These are phyloP conservation scores for Lasioglossum leucozonium DNA, from an alignment of 2,888 invertebrate genomes.

Conservation along the genomic window DNA sequence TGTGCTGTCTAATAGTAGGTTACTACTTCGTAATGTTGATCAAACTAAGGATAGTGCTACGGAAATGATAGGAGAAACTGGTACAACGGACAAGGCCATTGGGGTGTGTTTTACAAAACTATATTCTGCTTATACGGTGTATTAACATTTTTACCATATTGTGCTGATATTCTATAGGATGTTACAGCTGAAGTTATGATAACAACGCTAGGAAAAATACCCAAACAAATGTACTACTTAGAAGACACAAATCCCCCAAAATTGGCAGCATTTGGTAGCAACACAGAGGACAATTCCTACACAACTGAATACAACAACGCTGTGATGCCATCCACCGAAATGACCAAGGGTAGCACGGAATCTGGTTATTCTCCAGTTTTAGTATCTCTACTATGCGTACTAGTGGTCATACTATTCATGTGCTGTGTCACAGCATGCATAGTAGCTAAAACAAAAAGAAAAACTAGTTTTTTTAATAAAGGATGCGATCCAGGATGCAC, in stretches of 20 bases:
- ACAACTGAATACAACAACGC: background rate
- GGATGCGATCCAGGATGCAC: constrained; percentile 75
- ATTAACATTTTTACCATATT: background rate
- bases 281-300: background rate
- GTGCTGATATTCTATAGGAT: constrained; percentile 61
- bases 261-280: background rate
- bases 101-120: constrained; percentile 61
- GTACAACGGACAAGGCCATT: constrained; percentile 69
- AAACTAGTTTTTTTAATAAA: constrained; percentile 55
- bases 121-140: background rate
- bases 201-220: constrained; percentile 74
- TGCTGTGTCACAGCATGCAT: constrained; percentile 76
- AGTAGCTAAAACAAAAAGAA: constrained; percentile 71
- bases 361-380: constrained; percentile 69
- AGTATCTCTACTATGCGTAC: constrained; percentile 63
- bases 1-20: constrained; percentile 31
- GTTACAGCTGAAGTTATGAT: constrained; percentile 74
- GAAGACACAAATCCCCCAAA: constrained; percentile 62
- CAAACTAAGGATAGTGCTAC: constrained; percentile 61
- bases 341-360: constrained; percentile 23
- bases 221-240: constrained; percentile 74
- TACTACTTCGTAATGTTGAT: constrained; percentile 19
- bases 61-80: constrained; percentile 69
- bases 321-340: background rate
- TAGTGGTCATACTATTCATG: constrained; percentile 71